Base-by-base conservation (phyloP, 2,888 invertebrate genomes). In the Cyclophora punctaria region DNA sequence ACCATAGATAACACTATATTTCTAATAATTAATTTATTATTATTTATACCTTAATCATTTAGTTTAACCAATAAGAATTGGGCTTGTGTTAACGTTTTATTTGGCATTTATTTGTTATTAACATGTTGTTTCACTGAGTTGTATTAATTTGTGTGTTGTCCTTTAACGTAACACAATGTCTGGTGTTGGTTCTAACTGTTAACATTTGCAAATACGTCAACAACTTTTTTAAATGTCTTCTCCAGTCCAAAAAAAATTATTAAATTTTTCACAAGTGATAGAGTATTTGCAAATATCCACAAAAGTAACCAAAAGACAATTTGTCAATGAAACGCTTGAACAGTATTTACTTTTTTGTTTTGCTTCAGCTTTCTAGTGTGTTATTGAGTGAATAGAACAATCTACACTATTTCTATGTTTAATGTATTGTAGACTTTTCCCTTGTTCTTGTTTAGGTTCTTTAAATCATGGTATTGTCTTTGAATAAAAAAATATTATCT, bases 321-420 rank as follows among this genome's bases (percentile, higher is more conserved):
- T 37, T 76, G 75, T 68, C 78, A 78, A 75, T 78, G 71, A 71
- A 62, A 67, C 78, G 69, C 73, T 60, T 65, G 62, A 62, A 71
- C 87, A 85, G 85, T 85, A 85, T 85, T 86, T 85, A 87, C 85
- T 85, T 86, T 83, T 68, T 20, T 20, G 20, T 20, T 20, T 20
- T 20, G 20, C 20, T 20, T 20, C 20, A 20, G 20, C 20, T 20
- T 20, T 20, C 20, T 20, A 20, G 20, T 20, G 69, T 59, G 60
- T 61, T 71, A 68, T 68, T 69, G 42, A 43, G 7, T 43, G 42
- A 43, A 43, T 43, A 43, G 7, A 43, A 43, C 42, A 2, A 20
- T 20, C 20, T 20, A 20, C 20, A 20, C 20, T 20, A 20, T 20
- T 20, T 20, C 20, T 20, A 20, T 20, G 2, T 20, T 20, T 20